Base-by-base conservation (phyloP, 2,888 invertebrate genomes). In the Epiblema foenella region DNA sequence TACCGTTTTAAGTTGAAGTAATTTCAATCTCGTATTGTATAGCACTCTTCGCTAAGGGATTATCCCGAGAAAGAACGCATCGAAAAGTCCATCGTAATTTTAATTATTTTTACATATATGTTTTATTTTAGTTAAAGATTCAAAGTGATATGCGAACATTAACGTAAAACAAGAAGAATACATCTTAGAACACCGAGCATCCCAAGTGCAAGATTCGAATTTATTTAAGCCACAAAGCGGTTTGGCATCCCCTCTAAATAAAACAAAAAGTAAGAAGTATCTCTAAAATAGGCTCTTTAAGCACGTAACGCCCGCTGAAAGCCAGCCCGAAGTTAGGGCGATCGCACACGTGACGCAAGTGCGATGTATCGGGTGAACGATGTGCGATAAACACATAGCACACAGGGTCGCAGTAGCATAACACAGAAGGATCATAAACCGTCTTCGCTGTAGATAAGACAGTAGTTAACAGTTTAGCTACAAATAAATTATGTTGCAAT, bases 251-350 rank as follows among this genome's bases (percentile, higher is more conserved):
- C 59, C 54, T 59, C 52, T 49, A 72, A 68, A 69, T 69, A 69
- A 69, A 66, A 72, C 68, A 63, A 68, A 63, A 70, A 68, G n/a
- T 29, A 66, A 69, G 62, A 18, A 75, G 75, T 75, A 78, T 76
- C 75, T 75, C 66, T 70, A 74, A 74, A 76, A 73, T 74, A 76
- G 77, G 73, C 75, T 65, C 73, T 73, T 68, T 62, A 59, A 75
- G 72, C 76, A 75, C 77, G 76, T 76, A 77, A 74, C 65, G 67
- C 71, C 63, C 65, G 65, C 66, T 68, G 75, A 73, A 75, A 76
- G 71, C 60, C 72, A 69, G 74, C 72, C 68, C 69, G 54, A 64
- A 58, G 70, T 52, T 60, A 63, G 65, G 64, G 69, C 64, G 70
- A 66, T 67, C 51, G 71, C 71, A 68, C 68, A 70, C 71, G 75